phyloP scores from a whole-genome alignment of 37 sponge, comb jelly and placozoan species.

The Petrosia ficiformis region DNA sequence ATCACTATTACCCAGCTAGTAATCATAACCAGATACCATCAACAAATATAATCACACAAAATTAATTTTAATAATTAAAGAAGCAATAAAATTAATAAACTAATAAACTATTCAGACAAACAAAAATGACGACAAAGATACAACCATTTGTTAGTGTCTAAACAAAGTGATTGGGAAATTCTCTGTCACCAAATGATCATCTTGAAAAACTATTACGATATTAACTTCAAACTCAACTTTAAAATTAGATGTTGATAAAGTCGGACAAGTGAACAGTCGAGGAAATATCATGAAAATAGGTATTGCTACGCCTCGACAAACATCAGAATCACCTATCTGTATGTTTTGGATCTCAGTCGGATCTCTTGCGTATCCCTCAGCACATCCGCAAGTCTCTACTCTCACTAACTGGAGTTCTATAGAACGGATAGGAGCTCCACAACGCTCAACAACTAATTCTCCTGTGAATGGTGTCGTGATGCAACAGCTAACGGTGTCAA shows the following conservation, averaged over 20 bases:
- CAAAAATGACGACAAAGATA: too few relatives aligned
- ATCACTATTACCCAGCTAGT: too few relatives aligned
- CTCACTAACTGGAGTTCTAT: slow-evolving; percentile 96
- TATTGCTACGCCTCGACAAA: slow-evolving; percentile 77
- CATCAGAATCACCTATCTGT: slow-evolving; percentile 96
- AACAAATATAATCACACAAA: too few relatives aligned
- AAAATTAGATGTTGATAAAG: slow-evolving; percentile 85
- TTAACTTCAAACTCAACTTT: slow-evolving; percentile 98
- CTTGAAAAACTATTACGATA: slow-evolving; percentile 83
- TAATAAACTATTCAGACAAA: too few relatives aligned
- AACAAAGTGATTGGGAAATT: slow-evolving; percentile 93
- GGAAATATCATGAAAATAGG: slow-evolving; percentile 99
- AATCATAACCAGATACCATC: too few relatives aligned
- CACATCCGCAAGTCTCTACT: slow-evolving; percentile 99
- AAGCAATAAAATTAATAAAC: too few relatives aligned
- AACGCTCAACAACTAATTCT: slow-evolving; percentile 73
- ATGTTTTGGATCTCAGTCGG: slow-evolving; percentile 99
- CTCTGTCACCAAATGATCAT: slow-evolving; percentile 92
- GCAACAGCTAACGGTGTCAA: slow-evolving; percentile 85
- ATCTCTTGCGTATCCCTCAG: slow-evolving; percentile 95
- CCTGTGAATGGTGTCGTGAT: slow-evolving; percentile 88
- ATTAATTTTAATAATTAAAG: too few relatives aligned
- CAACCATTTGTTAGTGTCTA: slow-evolving; percentile 61
- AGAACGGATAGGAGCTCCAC: slow-evolving; percentile 74
- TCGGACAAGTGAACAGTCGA: slow-evolving; percentile 95